Percentiles rank a stretch among this genome's conserved stretches.
These are phyloP conservation scores for Beris chalybata DNA, from an alignment of 2,888 invertebrate genomes.

Conservation along the genomic window DNA sequence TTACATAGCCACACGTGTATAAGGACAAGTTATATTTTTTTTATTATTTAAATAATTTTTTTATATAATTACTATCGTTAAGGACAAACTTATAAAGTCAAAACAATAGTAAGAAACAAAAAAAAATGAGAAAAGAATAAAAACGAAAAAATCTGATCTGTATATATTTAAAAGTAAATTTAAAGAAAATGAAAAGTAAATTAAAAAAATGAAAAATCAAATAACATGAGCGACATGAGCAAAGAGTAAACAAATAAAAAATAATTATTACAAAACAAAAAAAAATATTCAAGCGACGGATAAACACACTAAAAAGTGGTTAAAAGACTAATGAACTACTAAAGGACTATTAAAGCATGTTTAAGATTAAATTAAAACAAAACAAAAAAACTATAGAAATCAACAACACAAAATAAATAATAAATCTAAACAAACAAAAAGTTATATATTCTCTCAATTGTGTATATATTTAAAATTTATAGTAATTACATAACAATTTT, in stretches of 20 bases:
- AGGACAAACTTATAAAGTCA: conserved; percentile 27
- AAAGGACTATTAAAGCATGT: conserved; percentile 15
- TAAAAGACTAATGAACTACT: conserved; percentile 17
- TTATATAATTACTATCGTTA: conserved; percentile 25
- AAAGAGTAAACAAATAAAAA: neutral
- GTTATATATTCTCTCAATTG: conserved; percentile 35
- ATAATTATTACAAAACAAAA: conserved; percentile 2
- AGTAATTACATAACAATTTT: conserved; percentile 34
- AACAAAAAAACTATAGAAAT: conserved; percentile 4
- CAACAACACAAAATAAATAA: neutral
- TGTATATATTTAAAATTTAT: conserved; percentile 39
- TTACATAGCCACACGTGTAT: conserved; percentile 29
- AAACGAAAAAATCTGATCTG: conserved; percentile 31
- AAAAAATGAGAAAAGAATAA: conserved; percentile 7
- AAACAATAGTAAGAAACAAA: conserved; percentile 19
- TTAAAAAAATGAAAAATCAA: conserved; percentile 21
- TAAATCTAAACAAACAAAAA: conserved; percentile 20
- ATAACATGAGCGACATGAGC: conserved; percentile 8
- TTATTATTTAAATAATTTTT: conserved; percentile 29
- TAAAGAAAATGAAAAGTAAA: conserved; percentile 24
- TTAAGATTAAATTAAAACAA: conserved; percentile 19
- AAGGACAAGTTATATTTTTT: conserved; percentile 28
- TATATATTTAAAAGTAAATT: conserved; percentile 30
- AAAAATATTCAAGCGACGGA: neutral
- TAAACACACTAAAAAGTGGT: conserved; percentile 7